phyloP scores from a whole-genome alignment of 53 echinoderm and acorn worm genomes.

The Paracentrotus lividus region DNA sequence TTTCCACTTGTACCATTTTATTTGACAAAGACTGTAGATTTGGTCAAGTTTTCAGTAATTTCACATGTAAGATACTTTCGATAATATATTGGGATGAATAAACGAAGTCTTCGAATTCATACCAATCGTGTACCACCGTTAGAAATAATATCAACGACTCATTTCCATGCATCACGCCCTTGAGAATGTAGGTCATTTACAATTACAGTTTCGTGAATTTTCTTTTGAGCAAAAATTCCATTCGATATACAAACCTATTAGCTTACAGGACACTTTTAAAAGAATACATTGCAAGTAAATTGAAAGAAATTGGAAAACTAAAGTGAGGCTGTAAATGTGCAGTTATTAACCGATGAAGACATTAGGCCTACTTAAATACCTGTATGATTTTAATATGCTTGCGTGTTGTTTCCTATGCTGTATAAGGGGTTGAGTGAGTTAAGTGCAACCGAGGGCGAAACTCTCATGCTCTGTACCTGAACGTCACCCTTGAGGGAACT shows the following conservation, averaged over 20 bases:
- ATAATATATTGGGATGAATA: too few relatives aligned
- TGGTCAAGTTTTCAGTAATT: too few relatives aligned
- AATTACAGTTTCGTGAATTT: neutral
- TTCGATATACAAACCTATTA: neutral
- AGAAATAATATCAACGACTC: too few relatives aligned
- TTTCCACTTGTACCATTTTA: too few relatives aligned
- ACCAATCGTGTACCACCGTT: too few relatives aligned
- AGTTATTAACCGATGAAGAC: neutral
- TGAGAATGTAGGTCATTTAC: conserved; percentile 4
- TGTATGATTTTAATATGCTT: neutral
- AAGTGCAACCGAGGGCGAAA: neutral
- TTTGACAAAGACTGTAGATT: too few relatives aligned
- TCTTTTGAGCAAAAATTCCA: neutral
- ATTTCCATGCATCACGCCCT: neutral
- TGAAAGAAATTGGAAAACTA: neutral
- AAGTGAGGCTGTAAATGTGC: conserved; percentile 14
- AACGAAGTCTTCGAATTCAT: too few relatives aligned
- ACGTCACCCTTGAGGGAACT: conserved; percentile 16
- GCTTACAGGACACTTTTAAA: neutral
- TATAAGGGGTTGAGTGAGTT: neutral
- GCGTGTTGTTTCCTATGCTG: neutral
- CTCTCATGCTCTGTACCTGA: neutral
- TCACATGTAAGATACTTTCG: too few relatives aligned
- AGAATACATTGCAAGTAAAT: too few relatives aligned
- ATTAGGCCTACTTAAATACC: too few relatives aligned